Evolutionary conservation across 2,888 invertebrate genomes (phyloP), one percentile per base, ranked within the genome.

Genomic region (Eretmocerus hayati): DNA sequence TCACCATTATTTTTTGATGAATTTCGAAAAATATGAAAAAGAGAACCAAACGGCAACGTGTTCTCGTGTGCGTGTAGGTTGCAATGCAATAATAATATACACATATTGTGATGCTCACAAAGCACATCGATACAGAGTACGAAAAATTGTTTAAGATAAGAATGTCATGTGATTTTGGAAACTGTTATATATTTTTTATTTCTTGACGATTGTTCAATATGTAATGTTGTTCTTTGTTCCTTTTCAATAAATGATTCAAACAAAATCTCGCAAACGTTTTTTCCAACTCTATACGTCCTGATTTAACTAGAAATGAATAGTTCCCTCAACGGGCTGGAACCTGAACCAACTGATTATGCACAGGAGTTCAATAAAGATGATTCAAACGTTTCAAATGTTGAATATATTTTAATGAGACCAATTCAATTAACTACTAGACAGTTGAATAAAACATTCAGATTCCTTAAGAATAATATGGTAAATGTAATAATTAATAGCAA

Each of bases 141-240:
- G 59, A 64, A 62, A 42, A 65, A 62, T 65, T 62, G 61, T 52
- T 48, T 64, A 64, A 62, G 58, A 63, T 67, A 65, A 67, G 67
- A 59, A 68, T 68, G 66, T 68, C 62, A 68, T 68, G 71, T 71
- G 68, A 70, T 71, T 71, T 71, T 71, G 66, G 65, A 68, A 69
- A 69, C 60, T 71, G 70, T 70, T 71, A 68, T 67, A n/a, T n/a
- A 69, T 65, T 69, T 69, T 69, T 70, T 67, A 69, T 70, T 70
- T 71, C 63, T 65, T 65, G 65, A 67, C 67, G 65, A 69, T 69
- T 67, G 63, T 69, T 70, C 70, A 60, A 67, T 67, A 67, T 70
- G 66, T 71, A 69, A 67, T 55, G 63, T 70, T 69, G 68, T 70
- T 69, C 69, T 68, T 68, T 67, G 68, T 69, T 71, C 68, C 65